Percentiles rank a stretch among this genome's conserved stretches.
phyloP scores from a whole-genome alignment of 2,888 invertebrate genomes.

The Drosophila stalkeri region DNA sequence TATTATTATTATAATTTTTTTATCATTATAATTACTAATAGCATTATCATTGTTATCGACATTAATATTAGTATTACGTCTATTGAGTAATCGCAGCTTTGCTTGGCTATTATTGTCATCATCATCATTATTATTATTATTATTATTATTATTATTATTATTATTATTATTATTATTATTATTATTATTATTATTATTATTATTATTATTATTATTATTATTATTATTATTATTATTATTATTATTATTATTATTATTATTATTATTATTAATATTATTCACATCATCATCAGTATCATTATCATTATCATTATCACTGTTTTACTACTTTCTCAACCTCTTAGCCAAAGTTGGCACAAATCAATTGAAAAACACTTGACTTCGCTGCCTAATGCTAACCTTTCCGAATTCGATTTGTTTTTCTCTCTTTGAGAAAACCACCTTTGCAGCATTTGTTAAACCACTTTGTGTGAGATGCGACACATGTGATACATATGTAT shows the following conservation, averaged over 20 bases:
- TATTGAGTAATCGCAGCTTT: neutral
- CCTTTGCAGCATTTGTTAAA: constrained; percentile 12
- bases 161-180: neutral
- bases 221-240: neutral
- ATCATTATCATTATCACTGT: neutral
- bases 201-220: neutral
- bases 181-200: neutral
- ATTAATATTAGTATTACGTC: neutral
- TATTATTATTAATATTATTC: neutral
- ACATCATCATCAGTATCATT: neutral
- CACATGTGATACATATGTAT: constrained; percentile 3
- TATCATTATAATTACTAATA: neutral
- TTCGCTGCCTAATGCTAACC: neutral
- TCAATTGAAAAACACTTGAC: constrained; percentile 11
- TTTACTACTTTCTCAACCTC: neutral
- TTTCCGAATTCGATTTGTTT: neutral
- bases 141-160: neutral
- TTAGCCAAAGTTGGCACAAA: neutral
- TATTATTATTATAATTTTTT: neutral
- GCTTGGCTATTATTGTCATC: neutral
- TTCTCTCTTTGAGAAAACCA: neutral
- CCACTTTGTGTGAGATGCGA: constrained; percentile 13
- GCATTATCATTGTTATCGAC: neutral
- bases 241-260: neutral
- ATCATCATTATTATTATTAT: neutral